Evolutionary conservation across 2,113 vertebrate species (phyloP), one percentile per base, ranked within the genome.

Genomic region (Callorhinus ursinus): DNA sequence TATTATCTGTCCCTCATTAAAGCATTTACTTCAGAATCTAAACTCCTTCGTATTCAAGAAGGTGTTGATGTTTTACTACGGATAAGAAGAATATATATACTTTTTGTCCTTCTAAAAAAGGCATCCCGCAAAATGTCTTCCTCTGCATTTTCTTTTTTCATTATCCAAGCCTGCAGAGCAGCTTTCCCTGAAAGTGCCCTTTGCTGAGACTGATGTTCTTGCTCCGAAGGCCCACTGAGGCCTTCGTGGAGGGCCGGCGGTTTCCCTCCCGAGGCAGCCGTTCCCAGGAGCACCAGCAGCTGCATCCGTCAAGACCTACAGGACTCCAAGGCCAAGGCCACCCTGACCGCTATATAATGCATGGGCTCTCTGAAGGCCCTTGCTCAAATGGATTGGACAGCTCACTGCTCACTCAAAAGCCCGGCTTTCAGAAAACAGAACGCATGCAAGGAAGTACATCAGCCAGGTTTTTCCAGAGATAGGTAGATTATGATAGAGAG

Each of bases 1-100:
- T 98, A 98, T 98, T 99, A 98, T 98, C 95, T 88, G 93, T 94
- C 93, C 90, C 98, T 98, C 97, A 98, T 96, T 98, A 98, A 95
- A 97, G 97, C 88, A 85, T 97, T 98, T 98, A 98, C 80, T 97
- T 98, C 97, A 97, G 97, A 98, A 98, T 97, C 94, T 71, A 97
- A 94, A 98, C 98, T 97, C 92, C 81, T 59, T 92, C 88, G 89
- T 84, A 77, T 96, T 98, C 95, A 97, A 98, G 96, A 98, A 94
- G 98, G 74, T 77, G 85, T 71, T 96, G 97, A 95, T 97, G 96
- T 96, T 98, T 93, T 97, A n/a, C 90, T 71, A 49, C 9, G 79
- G 57, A 59, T 92, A 82, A 36, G 33, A 91, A 46, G 36, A 81
- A 49, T 82, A 81, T 93, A 14, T 89, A 79, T 96, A 22, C 95